Evolutionary conservation across 2,888 invertebrate genomes (phyloP).

Genomic region (Spilosoma lubricipeda): DNA sequence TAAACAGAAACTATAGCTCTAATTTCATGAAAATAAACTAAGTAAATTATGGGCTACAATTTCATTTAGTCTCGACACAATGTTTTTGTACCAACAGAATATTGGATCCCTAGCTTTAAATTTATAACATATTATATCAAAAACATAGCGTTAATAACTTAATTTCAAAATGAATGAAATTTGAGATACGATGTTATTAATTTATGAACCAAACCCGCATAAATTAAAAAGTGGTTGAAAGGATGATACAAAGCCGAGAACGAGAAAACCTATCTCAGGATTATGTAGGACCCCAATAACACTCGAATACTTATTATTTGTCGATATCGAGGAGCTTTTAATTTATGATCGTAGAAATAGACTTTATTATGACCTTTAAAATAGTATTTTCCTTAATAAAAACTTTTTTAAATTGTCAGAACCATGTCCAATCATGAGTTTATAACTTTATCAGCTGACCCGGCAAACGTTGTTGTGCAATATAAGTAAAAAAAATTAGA

Average conservation of each 20-base stretch:
- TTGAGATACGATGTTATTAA: slow-evolving; percentile 42
- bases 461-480: too few species aligned
- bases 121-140: slow-evolving; percentile 15
- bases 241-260: slow-evolving; percentile 53
- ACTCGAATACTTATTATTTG: slow-evolving; percentile 30
- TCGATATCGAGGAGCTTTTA: slow-evolving; percentile 29
- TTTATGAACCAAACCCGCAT: slow-evolving; percentile 54
- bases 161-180: slow-evolving; percentile 40
- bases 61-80: slow-evolving; percentile 5
- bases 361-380: neutral
- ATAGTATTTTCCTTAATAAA: neutral
- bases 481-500: too few species aligned
- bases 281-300: slow-evolving; percentile 43
- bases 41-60: slow-evolving; percentile 5
- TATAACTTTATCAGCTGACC: neutral
- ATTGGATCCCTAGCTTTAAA: slow-evolving; percentile 16
- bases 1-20: neutral
- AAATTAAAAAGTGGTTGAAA: slow-evolving; percentile 57
- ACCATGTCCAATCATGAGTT: neutral
- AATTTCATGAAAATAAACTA: neutral
- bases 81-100: slow-evolving; percentile 4
- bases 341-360: neutral
- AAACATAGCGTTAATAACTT: slow-evolving; percentile 41
- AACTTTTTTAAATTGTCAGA: neutral
- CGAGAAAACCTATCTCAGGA: slow-evolving; percentile 61